Base-by-base conservation (phyloP, 2,888 invertebrate species). In the Apotomis turbidana region DNA sequence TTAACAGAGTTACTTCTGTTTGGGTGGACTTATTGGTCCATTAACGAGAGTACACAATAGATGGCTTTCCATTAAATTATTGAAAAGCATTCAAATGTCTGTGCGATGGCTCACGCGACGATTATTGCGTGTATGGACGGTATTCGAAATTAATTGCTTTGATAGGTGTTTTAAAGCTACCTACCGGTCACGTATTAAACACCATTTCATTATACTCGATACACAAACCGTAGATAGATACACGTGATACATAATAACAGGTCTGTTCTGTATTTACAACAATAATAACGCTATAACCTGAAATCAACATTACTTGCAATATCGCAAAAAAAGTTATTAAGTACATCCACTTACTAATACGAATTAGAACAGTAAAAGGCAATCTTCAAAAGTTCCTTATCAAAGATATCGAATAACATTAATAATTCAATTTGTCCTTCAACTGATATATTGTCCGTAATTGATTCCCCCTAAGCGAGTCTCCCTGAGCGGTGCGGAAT, bases 1-100 rank as follows among this genome's bases (percentile, higher is more conserved):
- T 91, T 92, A 92, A 91, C 91, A 85, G 87, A 87, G 88, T 92
- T 92, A 93, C 89, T 93, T 92, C 89, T 92, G 83, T 91, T 89
- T 90, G 92, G 91, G 80, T 87, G 90, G 89, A 89, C 92, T 93
- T 92, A 92, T 91, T 90, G 86, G 87, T 89, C 92, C 91, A 93
- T 93, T 92, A 93, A 87, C 83, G 78, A 81, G 85, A 89, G 87
- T 85, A 90, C 85, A 91, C 89, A 90, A 86, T 84, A 83, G 81
- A 79, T 79, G 81, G 81, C 79, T 85, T 84, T 85, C 86, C 87
- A 90, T 91, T 91, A 88, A 88, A 88, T 88, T 90, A 90, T 88
- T 85, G 83, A 87, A 82, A 79, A 81, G 83, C 79, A 86, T 87
- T 87, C 85, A 85, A 85, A 84, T 86, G 83, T 84, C 84, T 81